phyloP scores from a whole-genome alignment of 2,113 vertebrate species.

The Peromyscus californicus region DNA sequence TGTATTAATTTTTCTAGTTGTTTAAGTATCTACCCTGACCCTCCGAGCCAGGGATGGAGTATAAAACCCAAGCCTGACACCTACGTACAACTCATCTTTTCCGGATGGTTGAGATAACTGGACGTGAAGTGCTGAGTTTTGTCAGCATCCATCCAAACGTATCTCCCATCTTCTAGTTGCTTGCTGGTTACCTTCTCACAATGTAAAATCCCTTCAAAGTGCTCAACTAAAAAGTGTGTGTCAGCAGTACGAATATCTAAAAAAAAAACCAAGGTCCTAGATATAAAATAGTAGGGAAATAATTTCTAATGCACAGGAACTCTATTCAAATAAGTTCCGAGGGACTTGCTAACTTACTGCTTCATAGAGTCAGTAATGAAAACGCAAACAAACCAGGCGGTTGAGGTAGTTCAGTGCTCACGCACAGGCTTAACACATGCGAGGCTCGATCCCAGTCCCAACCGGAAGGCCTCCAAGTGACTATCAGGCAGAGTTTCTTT shows the following conservation, averaged over 20 bases:
- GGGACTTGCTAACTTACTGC: slow-evolving; percentile 36
- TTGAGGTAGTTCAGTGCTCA: background rate
- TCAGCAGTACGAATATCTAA: slow-evolving; percentile 46
- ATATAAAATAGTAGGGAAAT: background rate
- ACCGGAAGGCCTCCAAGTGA: background rate
- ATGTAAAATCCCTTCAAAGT: slow-evolving; percentile 40
- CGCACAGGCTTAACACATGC: background rate
- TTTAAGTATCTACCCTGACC: slow-evolving; percentile 27
- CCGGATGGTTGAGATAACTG: slow-evolving; percentile 45
- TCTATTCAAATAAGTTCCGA: slow-evolving; percentile 52
- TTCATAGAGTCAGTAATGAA: slow-evolving; percentile 32
- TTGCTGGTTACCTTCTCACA: slow-evolving; percentile 30
- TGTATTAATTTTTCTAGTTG: slow-evolving; percentile 41
- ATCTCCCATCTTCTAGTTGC: slow-evolving; percentile 26
- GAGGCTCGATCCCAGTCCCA: background rate
- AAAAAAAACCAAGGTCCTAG: background rate
- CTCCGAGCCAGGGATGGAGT: slow-evolving; percentile 5
- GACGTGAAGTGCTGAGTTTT: slow-evolving; percentile 46
- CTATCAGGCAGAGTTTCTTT: background rate
- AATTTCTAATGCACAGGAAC: slow-evolving; percentile 21
- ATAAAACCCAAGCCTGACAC: slow-evolving; percentile 14
- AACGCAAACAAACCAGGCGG: background rate
- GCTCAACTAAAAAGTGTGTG: slow-evolving; percentile 55
- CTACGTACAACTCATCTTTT: slow-evolving; percentile 14
- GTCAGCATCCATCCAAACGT: slow-evolving; percentile 55